Conservation (phyloP, 2,113 vertebrate species). For the Hyperopisus bebe region DNA sequence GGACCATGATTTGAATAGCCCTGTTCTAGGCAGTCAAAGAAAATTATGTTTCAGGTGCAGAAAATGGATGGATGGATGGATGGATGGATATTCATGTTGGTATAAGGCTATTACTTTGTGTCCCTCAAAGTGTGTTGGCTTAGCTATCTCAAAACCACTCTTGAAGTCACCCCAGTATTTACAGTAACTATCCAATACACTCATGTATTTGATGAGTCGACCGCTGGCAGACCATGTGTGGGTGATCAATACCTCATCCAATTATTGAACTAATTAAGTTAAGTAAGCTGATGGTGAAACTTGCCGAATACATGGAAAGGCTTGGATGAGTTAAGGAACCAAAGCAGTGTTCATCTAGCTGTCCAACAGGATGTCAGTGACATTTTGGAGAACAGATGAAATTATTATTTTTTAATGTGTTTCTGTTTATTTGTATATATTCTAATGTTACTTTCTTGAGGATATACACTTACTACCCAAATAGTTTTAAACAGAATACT, state of each 20-base stretch:
- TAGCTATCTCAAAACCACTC: background rate
- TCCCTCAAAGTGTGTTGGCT: background rate
- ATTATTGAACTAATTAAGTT: background rate
- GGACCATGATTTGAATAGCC: background rate
- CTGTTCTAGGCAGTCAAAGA: background rate
- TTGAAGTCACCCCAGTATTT: background rate
- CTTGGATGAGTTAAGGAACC: background rate
- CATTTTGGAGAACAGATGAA: background rate
- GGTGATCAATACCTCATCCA: background rate
- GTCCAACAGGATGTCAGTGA: background rate
- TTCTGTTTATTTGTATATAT: background rate
- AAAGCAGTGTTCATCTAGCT: background rate
- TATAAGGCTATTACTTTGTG: background rate
- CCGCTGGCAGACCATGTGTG: background rate
- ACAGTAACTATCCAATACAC: background rate
- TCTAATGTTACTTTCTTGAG: background rate
- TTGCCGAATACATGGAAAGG: background rate
- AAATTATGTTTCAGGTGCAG: background rate
- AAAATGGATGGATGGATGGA: background rate
- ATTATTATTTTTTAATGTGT: background rate
- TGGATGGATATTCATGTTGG: background rate
- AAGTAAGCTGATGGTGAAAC: background rate
- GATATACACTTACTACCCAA: background rate
- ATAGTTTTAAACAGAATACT: background rate
- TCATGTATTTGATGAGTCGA: background rate